Evolutionary conservation across 2,888 invertebrate species (phyloP).

Genomic region (Notocelia uddmanniana): DNA sequence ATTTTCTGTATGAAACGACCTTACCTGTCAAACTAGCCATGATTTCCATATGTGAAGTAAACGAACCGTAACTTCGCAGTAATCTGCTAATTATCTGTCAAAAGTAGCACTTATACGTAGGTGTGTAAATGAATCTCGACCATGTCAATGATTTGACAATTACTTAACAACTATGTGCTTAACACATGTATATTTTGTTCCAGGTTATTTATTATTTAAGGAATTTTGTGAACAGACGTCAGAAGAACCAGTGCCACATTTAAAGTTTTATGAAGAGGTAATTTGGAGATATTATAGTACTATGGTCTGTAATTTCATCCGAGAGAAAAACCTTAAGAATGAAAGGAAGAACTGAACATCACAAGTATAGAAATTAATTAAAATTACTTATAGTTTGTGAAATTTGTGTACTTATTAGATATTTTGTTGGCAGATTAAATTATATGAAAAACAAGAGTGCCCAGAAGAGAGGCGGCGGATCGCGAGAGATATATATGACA

Average conservation of each 20-base stretch:
- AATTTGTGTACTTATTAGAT: slow-evolving; percentile 26
- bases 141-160: slow-evolving; percentile 32
- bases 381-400: neutral
- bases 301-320: neutral
- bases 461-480: slow-evolving; percentile 97
- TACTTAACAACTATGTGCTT: slow-evolving; percentile 33
- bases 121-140: slow-evolving; percentile 28
- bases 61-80: slow-evolving; percentile 37
- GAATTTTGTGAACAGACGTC: slow-evolving; percentile 99
- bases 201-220: slow-evolving; percentile 99
- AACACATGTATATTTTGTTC: slow-evolving; percentile 71
- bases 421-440: slow-evolving; percentile 94
- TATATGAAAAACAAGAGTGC: slow-evolving; percentile 99
- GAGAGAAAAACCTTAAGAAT: too few relatives aligned
- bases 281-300: slow-evolving; percentile 57
- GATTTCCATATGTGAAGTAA: slow-evolving; percentile 29
- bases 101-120: slow-evolving; percentile 31
- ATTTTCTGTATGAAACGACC: neutral
- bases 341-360: too few relatives aligned
- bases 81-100: slow-evolving; percentile 26
- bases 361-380: neutral
- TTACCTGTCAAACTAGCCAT: neutral
- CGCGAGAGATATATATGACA: slow-evolving; percentile 99
- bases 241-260: slow-evolving; percentile 98
- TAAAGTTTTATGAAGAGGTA: slow-evolving; percentile 99